Evolutionary conservation across 2,888 invertebrate genomes (phyloP).

Genomic region (Protophormia terraenovae): DNA sequence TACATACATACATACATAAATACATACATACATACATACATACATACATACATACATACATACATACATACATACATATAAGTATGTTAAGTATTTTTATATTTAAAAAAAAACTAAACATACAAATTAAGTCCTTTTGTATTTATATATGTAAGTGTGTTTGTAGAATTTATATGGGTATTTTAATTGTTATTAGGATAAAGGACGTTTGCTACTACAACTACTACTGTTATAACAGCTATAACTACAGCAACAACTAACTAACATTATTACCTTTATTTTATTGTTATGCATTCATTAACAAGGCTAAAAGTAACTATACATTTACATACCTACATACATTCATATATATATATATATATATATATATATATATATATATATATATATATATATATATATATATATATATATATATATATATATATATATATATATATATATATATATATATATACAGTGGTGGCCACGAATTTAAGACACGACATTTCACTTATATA

Average conservation of each 20-base stretch:
- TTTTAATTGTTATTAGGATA: conserved; percentile 56
- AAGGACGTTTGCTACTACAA: conserved; percentile 25
- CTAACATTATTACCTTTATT: conserved; percentile 63
- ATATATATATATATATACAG: too few species aligned
- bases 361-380: too few species aligned
- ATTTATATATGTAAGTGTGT: neutral
- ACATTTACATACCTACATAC: neutral
- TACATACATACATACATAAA: neutral
- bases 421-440: too few species aligned
- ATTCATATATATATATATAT: too few species aligned
- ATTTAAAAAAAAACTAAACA: neutral
- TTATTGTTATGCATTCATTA: conserved; percentile 66
- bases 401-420: too few species aligned
- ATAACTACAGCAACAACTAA: neutral
- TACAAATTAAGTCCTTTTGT: conserved; percentile 16
- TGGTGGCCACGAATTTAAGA: too few species aligned
- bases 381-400: too few species aligned
- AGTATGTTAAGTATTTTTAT: neutral
- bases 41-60: neutral
- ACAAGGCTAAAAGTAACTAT: conserved; percentile 35
- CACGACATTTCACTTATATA: too few species aligned
- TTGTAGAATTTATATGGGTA: neutral
- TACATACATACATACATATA: neutral
- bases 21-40: neutral
- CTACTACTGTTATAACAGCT: neutral